These are phyloP conservation scores for Pantherophis guttatus DNA, from an alignment of 2,113 vertebrate species.

Conservation along the genomic window DNA sequence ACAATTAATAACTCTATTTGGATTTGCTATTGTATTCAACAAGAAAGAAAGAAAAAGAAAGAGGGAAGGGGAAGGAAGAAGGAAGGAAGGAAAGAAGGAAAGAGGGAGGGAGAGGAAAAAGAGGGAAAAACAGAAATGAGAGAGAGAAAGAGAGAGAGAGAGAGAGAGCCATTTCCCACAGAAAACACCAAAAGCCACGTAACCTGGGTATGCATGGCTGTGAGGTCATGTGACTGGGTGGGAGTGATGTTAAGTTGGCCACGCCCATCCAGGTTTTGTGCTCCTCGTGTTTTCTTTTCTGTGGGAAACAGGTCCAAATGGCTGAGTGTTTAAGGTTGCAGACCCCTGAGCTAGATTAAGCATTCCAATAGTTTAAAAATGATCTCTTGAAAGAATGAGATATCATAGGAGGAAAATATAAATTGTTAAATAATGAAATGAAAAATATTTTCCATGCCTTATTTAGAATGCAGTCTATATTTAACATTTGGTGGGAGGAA, in stretches of 20 bases:
- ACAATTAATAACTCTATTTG: not conserved
- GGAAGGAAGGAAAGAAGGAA: too few relatives aligned
- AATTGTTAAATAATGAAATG: not conserved
- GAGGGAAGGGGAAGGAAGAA: not conserved
- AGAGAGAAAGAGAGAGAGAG: too few relatives aligned
- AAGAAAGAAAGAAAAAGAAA: not conserved
- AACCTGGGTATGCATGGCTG: too few relatives aligned
- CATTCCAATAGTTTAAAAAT: slow-evolving; percentile 1
- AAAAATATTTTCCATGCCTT: slow-evolving; percentile 7
- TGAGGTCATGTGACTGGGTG: too few relatives aligned
- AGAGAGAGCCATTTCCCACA: not conserved
- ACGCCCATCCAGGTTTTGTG: too few relatives aligned
- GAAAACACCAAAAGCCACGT: too few relatives aligned
- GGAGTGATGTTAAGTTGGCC: too few relatives aligned
- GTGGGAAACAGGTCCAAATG: too few relatives aligned
- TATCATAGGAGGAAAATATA: not conserved
- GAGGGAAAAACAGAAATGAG: too few relatives aligned
- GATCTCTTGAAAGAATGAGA: not conserved
- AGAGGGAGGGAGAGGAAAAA: too few relatives aligned
- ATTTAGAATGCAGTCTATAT: slow-evolving; percentile 22
- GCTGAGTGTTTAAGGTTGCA: too few relatives aligned
- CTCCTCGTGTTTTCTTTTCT: too few relatives aligned
- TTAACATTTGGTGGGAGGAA: slow-evolving; percentile 1
- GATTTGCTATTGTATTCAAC: not conserved
- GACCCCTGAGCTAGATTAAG: not conserved